Percentiles rank a stretch among this genome's conserved stretches.
Conservation (phyloP, 1,140 invertebrate genomes). For the Drosophila serrata region DNA sequence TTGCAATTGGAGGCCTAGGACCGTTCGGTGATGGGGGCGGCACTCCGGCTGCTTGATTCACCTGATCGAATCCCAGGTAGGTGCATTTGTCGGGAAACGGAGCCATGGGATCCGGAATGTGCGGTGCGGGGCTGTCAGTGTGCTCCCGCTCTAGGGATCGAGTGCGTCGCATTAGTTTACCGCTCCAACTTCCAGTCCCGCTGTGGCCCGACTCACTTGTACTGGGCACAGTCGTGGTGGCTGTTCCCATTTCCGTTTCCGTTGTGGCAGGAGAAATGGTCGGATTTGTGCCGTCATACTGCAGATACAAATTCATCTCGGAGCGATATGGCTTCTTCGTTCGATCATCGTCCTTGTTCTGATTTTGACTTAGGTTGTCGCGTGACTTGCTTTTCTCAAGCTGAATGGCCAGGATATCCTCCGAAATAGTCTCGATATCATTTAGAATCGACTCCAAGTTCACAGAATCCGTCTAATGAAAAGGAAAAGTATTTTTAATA, state of each 20-base stretch:
- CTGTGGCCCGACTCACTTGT: constrained; percentile 40
- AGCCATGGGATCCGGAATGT: constrained; percentile 80
- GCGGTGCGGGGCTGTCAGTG: constrained; percentile 80
- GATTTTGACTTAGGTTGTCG: constrained; percentile 55
- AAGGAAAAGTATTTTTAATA: neutral
- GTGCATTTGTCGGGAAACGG: constrained; percentile 80
- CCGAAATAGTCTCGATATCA: constrained; percentile 86
- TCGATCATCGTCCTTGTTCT: constrained; percentile 55
- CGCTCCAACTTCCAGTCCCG: constrained; percentile 28
- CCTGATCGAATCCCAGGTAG: constrained; percentile 78
- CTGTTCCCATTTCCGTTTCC: constrained; percentile 28
- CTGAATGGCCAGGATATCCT: constrained; percentile 85
- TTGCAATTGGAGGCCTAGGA: constrained; percentile 47
- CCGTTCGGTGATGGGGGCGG: constrained; percentile 37
- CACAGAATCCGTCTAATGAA: constrained; percentile 74
- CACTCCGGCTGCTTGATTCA: constrained; percentile 58
- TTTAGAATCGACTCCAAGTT: constrained; percentile 86
- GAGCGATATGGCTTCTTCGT: constrained; percentile 80
- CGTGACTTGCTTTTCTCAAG: constrained; percentile 75
- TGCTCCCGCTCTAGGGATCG: constrained; percentile 68
- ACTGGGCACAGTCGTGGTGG: constrained; percentile 18
- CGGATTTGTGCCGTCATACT: constrained; percentile 73
- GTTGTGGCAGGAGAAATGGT: constrained; percentile 48
- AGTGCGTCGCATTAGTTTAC: constrained; percentile 58
- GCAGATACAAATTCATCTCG: constrained; percentile 82